phyloP scores from a whole-genome alignment of 2,888 invertebrate genomes.

The Tipula unca region DNA sequence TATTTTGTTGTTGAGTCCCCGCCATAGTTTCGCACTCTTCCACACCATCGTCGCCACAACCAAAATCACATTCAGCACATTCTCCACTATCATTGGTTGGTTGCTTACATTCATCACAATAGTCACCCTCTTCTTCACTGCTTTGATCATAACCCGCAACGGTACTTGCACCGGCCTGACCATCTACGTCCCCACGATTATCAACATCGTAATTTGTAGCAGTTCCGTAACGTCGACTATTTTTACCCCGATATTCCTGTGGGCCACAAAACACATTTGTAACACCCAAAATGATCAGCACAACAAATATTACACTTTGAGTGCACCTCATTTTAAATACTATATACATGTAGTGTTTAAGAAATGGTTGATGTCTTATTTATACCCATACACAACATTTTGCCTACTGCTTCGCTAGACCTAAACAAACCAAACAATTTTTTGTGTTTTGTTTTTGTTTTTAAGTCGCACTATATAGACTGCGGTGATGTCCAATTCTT shows the following conservation, averaged over 20 bases:
- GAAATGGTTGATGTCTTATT: background rate
- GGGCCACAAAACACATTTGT: background rate
- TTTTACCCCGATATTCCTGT: background rate
- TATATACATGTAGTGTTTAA: background rate
- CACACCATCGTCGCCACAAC: background rate
- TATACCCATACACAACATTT: background rate
- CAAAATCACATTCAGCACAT: background rate
- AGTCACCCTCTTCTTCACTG: background rate
- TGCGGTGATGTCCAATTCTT: background rate
- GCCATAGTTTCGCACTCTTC: background rate
- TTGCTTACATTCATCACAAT: background rate
- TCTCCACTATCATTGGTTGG: background rate
- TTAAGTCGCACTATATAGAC: background rate
- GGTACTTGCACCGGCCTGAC: background rate
- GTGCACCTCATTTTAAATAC: background rate
- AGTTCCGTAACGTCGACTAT: background rate
- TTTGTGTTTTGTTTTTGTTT: background rate
- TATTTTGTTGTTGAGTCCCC: background rate
- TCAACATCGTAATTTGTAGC: background rate
- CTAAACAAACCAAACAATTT: background rate
- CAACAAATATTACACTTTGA: background rate
- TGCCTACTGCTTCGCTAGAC: background rate
- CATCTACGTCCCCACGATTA: background rate
- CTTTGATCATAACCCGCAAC: background rate
- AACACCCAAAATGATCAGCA: background rate